Percentiles rank a stretch among this genome's conserved stretches.
Evolutionary conservation across 92 coral and sea anemone species (phyloP).

Genomic region (Umimayanthus kanabou): DNA sequence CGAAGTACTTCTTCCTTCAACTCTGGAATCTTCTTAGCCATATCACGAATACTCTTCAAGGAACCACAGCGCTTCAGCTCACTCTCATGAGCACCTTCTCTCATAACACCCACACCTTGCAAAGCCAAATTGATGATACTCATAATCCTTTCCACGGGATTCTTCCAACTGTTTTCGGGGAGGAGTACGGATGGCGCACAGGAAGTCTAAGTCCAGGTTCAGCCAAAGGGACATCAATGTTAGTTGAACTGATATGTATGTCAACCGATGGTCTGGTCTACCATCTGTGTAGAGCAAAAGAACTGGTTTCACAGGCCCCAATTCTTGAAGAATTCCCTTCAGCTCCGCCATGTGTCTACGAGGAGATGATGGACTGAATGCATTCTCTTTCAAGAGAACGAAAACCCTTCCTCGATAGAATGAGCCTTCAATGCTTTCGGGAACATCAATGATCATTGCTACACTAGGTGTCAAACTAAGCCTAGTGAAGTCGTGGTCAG

Average conservation of each 20-base stretch:
- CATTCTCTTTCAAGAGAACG: conserved; percentile 49
- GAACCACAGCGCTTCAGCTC: conserved; percentile 36
- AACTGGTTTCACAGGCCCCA: conserved; percentile 20
- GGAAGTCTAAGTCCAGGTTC: conserved; percentile 36
- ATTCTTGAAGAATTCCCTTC: conserved; percentile 33
- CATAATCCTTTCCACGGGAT: conserved; percentile 56
- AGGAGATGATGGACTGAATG: conserved; percentile 50
- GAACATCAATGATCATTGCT: conserved; percentile 54
- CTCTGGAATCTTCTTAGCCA: conserved; percentile 45
- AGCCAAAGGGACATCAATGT: conserved; percentile 34
- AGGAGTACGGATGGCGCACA: conserved; percentile 44
- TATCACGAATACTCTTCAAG: conserved; percentile 36
- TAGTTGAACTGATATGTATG: conserved; percentile 41
- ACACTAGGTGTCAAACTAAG: conserved; percentile 54
- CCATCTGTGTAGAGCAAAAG: conserved; percentile 54
- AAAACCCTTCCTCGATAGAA: conserved; percentile 49
- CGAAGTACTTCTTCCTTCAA: conserved; percentile 40
- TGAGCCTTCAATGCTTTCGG: conserved; percentile 50
- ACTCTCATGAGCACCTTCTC: conserved; percentile 35
- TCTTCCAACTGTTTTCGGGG: conserved; percentile 52
- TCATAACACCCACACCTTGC: conserved; percentile 50
- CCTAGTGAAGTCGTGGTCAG: conserved; percentile 56
- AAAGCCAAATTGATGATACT: conserved; percentile 48
- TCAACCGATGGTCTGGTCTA: conserved; percentile 46
- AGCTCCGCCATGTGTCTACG: conserved; percentile 54